Percentiles rank a stretch among this genome's conserved stretches.
Conservation (phyloP, 2,113 vertebrate genomes). For the Apus apus region DNA sequence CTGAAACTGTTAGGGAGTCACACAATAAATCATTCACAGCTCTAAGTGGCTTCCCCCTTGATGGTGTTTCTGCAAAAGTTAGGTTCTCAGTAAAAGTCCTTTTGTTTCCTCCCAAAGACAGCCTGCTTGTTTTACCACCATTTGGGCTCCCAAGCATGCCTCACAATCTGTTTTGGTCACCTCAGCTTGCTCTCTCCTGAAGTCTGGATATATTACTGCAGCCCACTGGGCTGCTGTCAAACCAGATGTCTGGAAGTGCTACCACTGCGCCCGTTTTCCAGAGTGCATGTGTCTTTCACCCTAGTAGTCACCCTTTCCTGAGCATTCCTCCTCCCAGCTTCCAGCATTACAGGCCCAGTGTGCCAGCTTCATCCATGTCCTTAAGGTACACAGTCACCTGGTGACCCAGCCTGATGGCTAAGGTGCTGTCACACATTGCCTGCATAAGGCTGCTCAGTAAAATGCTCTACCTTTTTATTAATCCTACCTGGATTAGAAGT, state of each 20-base stretch:
- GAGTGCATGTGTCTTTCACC: background rate
- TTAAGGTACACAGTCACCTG: background rate
- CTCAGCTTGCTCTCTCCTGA: background rate
- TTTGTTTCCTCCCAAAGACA: background rate
- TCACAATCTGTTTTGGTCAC: background rate
- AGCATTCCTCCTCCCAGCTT: background rate
- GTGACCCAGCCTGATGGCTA: background rate
- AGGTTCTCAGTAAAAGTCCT: background rate
- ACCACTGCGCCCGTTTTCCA: background rate
- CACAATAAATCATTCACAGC: background rate
- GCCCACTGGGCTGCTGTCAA: background rate
- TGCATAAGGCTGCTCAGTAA: background rate
- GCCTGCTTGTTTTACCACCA: background rate
- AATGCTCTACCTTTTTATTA: background rate
- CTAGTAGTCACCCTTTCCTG: background rate
- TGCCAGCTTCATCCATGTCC: background rate
- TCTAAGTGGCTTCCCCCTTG: background rate
- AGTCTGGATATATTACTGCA: background rate
- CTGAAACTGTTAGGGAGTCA: background rate
- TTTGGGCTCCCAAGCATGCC: background rate
- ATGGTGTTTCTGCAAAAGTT: background rate
- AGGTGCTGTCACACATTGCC: background rate
- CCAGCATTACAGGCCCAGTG: background rate
- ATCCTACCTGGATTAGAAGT: background rate
- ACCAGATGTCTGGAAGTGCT: background rate